phyloP scores from a whole-genome alignment of 2,113 vertebrate species.

The Panurus biarmicus region DNA sequence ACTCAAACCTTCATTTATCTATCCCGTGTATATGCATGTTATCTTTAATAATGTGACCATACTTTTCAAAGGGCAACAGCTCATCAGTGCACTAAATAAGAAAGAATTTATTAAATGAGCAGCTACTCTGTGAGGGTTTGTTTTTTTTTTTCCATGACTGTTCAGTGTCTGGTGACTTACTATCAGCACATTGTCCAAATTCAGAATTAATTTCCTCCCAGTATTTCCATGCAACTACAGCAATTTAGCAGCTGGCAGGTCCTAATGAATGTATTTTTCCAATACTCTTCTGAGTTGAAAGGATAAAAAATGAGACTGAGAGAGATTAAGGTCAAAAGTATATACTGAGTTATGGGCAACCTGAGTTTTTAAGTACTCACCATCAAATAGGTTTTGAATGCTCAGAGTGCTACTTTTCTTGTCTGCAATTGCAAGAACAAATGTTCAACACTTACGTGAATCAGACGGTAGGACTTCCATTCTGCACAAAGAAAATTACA shows the following conservation, averaged over 20 bases:
- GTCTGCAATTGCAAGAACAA: background rate
- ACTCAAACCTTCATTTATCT: background rate
- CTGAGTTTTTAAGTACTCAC: background rate
- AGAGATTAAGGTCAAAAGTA: background rate
- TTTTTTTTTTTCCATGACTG: background rate
- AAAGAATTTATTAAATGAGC: background rate
- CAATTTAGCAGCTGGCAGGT: background rate
- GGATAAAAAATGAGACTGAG: background rate
- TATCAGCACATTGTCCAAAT: background rate
- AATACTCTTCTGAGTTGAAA: background rate
- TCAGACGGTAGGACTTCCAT: background rate
- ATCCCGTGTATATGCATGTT: background rate
- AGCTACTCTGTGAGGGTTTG: background rate
- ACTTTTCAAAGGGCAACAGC: background rate
- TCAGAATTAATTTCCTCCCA: background rate
- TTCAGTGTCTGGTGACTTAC: background rate
- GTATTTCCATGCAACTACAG: background rate
- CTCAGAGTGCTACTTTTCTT: background rate
- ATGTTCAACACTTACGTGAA: background rate
- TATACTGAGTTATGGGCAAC: background rate
- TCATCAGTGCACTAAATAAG: background rate
- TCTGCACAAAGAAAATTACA: background rate
- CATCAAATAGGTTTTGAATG: background rate
- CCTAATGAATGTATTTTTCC: slow-evolving; percentile 14
- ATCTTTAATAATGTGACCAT: background rate